These are phyloP conservation scores for Candoia aspera DNA, from an alignment of 2,113 vertebrate species.

Conservation along the genomic window DNA sequence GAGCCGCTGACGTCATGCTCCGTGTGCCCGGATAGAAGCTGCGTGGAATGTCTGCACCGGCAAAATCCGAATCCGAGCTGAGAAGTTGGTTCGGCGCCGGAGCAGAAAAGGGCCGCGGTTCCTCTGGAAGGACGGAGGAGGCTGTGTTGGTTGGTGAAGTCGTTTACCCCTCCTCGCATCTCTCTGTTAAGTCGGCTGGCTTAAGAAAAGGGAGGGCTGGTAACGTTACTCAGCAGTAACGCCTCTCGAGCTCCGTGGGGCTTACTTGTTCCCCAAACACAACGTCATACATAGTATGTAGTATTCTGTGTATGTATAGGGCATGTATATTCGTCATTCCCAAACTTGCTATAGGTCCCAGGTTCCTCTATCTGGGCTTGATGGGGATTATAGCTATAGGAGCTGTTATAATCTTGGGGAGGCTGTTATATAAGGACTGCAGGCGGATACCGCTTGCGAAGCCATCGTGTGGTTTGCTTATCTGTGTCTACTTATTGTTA, in stretches of 20 bases:
- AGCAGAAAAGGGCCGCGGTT: fast-evolving
- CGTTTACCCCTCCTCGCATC: too few relatives aligned
- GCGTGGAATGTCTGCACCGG: slow-evolving; percentile 31
- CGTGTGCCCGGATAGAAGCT: neutral
- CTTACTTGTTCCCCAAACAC: neutral
- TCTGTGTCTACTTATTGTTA: neutral
- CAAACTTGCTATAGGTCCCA: neutral
- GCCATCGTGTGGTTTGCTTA: neutral
- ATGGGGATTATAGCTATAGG: neutral
- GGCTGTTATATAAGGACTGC: neutral
- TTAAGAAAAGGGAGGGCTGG: neutral
- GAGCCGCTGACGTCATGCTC: fast-evolving
- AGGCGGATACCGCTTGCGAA: neutral
- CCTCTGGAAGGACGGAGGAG: neutral
- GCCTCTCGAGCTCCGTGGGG: neutral
- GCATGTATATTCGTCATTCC: neutral
- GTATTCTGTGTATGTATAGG: neutral
- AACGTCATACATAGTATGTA: neutral
- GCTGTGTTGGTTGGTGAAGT: neutral
- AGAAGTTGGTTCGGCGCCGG: fast-evolving
- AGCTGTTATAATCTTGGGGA: neutral
- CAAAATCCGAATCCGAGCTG: neutral
- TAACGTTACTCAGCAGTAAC: neutral
- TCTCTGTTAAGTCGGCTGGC: too few relatives aligned
- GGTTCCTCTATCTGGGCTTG: neutral